Percentiles rank a stretch among this genome's conserved stretches.
Conservation (phyloP, 2,888 invertebrate genomes). For the Gerris lacustris region DNA sequence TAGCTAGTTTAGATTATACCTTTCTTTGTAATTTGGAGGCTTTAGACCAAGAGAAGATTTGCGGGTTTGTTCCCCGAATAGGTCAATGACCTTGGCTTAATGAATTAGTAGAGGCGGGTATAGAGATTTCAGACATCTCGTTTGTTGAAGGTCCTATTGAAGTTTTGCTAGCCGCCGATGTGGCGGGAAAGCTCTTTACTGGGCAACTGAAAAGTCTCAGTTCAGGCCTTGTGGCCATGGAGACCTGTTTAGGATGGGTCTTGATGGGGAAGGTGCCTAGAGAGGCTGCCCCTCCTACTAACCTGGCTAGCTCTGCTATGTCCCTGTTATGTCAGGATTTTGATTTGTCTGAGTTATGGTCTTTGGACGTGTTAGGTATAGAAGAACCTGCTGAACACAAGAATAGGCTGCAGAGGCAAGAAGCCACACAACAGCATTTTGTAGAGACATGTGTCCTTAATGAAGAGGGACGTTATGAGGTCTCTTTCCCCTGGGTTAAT, state of each 20-base stretch:
- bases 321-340: neutral
- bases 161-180: constrained; percentile 30
- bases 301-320: neutral
- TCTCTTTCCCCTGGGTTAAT: constrained; percentile 33
- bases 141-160: constrained; percentile 21
- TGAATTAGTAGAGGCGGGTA: constrained; percentile 22
- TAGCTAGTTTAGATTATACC: constrained; percentile 22
- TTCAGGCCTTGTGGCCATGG: constrained; percentile 27
- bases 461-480: constrained; percentile 32
- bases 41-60: constrained; percentile 26
- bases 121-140: constrained; percentile 19
- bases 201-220: constrained; percentile 25
- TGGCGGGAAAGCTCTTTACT: constrained; percentile 29
- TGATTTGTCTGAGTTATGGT: neutral
- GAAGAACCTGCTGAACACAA: neutral
- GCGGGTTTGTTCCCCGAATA: constrained; percentile 21
- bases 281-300: constrained; percentile 6
- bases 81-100: constrained; percentile 22
- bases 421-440: too few relatives aligned
- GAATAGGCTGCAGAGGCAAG: too few relatives aligned
- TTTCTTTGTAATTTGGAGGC: constrained; percentile 28
- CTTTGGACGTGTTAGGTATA: neutral
- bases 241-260: too few relatives aligned
- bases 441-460: too few relatives aligned
- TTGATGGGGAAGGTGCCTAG: too few relatives aligned